These are phyloP conservation scores for Drosophila orena DNA, from an alignment of 1,140 invertebrate genomes.

Conservation along the genomic window DNA sequence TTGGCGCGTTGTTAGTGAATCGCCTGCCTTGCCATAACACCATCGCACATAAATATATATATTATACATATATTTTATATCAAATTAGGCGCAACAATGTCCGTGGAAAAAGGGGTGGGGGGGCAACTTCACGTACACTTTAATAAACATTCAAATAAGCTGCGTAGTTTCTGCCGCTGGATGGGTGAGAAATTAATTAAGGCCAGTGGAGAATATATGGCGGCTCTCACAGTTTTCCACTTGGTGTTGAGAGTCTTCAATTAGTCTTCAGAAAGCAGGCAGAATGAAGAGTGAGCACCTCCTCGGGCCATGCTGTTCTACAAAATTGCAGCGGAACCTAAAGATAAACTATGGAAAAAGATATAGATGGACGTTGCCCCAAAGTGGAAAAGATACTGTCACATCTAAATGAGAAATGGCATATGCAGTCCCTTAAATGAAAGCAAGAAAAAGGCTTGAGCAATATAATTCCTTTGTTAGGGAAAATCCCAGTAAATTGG, in stretches of 20 bases:
- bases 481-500: conserved; percentile 13
- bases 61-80: conserved; percentile 42
- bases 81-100: conserved; percentile 57
- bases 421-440: not conserved
- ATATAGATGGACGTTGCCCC: conserved; percentile 16
- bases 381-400: not conserved
- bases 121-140: conserved; percentile 10
- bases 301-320: conserved; percentile 42
- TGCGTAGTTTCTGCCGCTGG: conserved; percentile 43
- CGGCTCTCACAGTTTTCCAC: conserved; percentile 33
- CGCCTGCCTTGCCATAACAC: conserved; percentile 37
- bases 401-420: not conserved
- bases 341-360: conserved; percentile 49
- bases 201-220: conserved; percentile 28
- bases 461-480: conserved; percentile 14
- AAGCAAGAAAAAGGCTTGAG: not conserved
- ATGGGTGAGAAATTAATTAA: conserved; percentile 51
- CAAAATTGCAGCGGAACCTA: conserved; percentile 46
- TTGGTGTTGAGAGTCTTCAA: conserved; percentile 49
- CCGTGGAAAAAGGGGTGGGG: conserved; percentile 9
- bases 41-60: conserved; percentile 32
- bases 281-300: conserved; percentile 20
- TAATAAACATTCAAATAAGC: conserved; percentile 58
- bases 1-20: conserved; percentile 58
- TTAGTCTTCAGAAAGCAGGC: conserved; percentile 28